Evolutionary conservation across 2,797 vertebrate species (phyloP).

Genomic region (Telmatherina bonti): DNA sequence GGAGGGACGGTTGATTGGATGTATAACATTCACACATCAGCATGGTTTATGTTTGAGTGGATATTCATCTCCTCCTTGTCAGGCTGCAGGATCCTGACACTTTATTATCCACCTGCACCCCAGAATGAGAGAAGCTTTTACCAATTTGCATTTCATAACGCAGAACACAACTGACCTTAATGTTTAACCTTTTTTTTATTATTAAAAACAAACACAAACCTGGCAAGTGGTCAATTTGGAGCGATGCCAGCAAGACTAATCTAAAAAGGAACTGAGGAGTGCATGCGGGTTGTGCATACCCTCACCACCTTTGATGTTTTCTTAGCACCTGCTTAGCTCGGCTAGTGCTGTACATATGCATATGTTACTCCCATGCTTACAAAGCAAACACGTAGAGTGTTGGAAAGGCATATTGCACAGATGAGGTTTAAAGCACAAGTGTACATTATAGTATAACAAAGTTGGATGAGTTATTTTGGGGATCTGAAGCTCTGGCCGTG

Average conservation of each 20-base stretch:
- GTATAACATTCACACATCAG: slow-evolving; percentile 56
- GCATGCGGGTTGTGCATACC: slow-evolving; percentile 36
- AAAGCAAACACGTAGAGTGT: too few relatives aligned
- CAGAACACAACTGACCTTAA: slow-evolving; percentile 43
- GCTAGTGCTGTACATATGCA: not conserved
- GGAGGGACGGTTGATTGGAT: slow-evolving; percentile 52
- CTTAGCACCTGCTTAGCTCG: slow-evolving; percentile 27
- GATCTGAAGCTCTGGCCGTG: not conserved
- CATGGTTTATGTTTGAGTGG: slow-evolving; percentile 58
- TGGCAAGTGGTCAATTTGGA: slow-evolving; percentile 30
- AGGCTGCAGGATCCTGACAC: slow-evolving; percentile 43
- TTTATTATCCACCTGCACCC: slow-evolving; percentile 49
- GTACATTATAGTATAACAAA: not conserved
- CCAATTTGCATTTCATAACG: slow-evolving; percentile 51
- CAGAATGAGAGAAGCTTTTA: slow-evolving; percentile 26
- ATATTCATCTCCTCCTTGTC: slow-evolving; percentile 65
- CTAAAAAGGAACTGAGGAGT: slow-evolving; percentile 25
- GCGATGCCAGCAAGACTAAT: slow-evolving; percentile 24
- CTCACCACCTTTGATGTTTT: slow-evolving; percentile 30
- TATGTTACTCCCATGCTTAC: not conserved
- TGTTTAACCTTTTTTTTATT: slow-evolving; percentile 46
- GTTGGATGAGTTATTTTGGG: not conserved
- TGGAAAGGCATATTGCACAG: too few relatives aligned
- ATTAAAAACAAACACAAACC: slow-evolving; percentile 25
- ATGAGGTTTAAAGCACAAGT: not conserved